phyloP scores from a whole-genome alignment of 1,140 invertebrate genomes.

The Aphidius ervi region DNA sequence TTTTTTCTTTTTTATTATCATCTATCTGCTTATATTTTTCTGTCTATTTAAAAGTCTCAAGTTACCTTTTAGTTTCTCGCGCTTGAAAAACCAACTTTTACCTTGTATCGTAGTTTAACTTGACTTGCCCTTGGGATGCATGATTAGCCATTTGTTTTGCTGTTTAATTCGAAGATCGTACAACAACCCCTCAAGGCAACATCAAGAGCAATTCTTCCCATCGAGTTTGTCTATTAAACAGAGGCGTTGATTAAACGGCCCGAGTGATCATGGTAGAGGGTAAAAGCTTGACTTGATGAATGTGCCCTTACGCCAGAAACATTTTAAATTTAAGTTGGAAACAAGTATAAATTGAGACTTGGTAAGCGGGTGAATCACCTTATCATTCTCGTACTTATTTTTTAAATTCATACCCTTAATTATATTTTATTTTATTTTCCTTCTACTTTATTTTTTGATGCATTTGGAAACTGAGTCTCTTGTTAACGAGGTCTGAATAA shows the following conservation, averaged over 20 bases:
- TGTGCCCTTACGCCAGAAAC: slow-evolving; percentile 25
- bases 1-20: no score
- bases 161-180: slow-evolving; percentile 40
- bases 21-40: no score
- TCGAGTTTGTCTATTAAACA: slow-evolving; percentile 47
- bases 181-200: slow-evolving; percentile 27
- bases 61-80: background rate
- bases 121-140: slow-evolving; percentile 31
- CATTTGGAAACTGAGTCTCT: background rate
- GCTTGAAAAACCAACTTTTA: no score
- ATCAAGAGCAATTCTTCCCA: slow-evolving; percentile 39
- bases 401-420: no score
- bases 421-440: no score
- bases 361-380: background rate
- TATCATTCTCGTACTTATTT: slow-evolving; percentile 13
- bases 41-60: background rate
- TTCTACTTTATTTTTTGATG: background rate
- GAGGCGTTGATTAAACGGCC: slow-evolving; percentile 46
- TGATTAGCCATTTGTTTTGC: slow-evolving; percentile 48
- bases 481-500: slow-evolving; percentile 44
- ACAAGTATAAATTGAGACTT: background rate
- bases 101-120: no score
- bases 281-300: slow-evolving; percentile 30
- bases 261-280: slow-evolving; percentile 26
- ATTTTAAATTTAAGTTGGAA: slow-evolving; percentile 1